phyloP scores from a whole-genome alignment of 2,113 vertebrate genomes.

The Sardina pilchardus region DNA sequence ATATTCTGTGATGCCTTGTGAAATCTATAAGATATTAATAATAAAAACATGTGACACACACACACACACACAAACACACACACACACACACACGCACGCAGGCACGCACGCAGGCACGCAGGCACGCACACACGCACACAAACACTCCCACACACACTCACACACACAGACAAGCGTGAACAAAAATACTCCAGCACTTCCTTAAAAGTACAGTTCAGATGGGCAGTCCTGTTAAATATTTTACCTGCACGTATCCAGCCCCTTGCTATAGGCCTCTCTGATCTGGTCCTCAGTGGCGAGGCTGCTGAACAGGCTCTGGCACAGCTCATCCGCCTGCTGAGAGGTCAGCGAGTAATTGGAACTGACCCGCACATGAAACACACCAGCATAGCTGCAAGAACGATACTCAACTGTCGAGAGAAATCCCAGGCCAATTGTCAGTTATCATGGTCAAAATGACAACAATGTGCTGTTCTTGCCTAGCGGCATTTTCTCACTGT shows the following conservation, averaged over 20 bases:
- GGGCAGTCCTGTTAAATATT: not conserved
- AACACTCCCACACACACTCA: too few relatives aligned
- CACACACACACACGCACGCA: too few relatives aligned
- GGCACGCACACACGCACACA: not conserved
- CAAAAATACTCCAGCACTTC: not conserved
- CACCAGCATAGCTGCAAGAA: constrained; percentile 75
- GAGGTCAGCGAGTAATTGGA: constrained; percentile 70
- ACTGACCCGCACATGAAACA: constrained; percentile 78
- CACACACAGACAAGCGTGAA: too few relatives aligned
- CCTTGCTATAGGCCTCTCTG: constrained; percentile 55
- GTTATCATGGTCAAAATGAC: not conserved
- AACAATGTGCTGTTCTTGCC: not conserved
- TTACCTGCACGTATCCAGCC: constrained; percentile 83
- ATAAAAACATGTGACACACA: not conserved
- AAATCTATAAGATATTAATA: not conserved
- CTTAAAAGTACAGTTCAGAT: not conserved
- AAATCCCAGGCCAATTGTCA: not conserved
- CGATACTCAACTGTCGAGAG: constrained; percentile 64
- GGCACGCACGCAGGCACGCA: not conserved
- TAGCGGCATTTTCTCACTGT: not conserved
- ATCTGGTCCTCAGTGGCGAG: constrained; percentile 73
- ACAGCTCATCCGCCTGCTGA: constrained; percentile 69
- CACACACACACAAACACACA: not conserved
- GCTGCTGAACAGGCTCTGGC: constrained; percentile 69
- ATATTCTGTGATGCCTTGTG: not conserved